Evolutionary conservation across 1,140 invertebrate species (phyloP), one percentile per base, ranked within the genome.

Genomic region (Temnothorax nylanderi): DNA sequence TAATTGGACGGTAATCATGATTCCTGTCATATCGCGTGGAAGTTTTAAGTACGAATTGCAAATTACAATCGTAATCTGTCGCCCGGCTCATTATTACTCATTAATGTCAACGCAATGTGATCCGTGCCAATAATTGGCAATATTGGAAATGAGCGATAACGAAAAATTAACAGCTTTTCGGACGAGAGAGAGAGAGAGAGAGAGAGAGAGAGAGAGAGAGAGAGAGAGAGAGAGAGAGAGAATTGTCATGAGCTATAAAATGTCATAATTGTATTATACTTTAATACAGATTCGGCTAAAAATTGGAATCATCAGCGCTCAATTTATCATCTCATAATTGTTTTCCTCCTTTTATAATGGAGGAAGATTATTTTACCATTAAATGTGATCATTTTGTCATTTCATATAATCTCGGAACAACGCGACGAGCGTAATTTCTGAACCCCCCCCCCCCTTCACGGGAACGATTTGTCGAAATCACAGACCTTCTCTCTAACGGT

Each of bases 21-120:
- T 75, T 84, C 4, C 80, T 75, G 80, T 84, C 69, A 84, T 41
- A 75, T 76, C 18, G 44, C 16, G 84, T 47, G 74, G 13, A 85
- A 78, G 26, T 78, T 85, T 76, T 58, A 65, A 65, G 49, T 67
- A 41, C 21, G 47, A 85, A 85, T 65, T 65, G 80, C 69, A 84
- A 58, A 84, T 60, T 74, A 56, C 80, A 74, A 60, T 75, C 47
- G 69, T 84, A 84, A 49, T 75, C 54, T 84, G 80, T 84, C 80
- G 41, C 11, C 7, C 21, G 41, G 69, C 41, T 60, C 37, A 47
- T 82, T 60, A 84, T 60, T 67, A 37, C 80, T 84, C 26, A 75
- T 84, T 84, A 60, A 74, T 32, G 54, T 81, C 78, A 54, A n/a
- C 65, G 54, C 16, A 21, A 51, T 5, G 69, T 71, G 41, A 72